These are phyloP conservation scores for Brienomyrus longianalis DNA, from an alignment of 2,113 vertebrate genomes.

Conservation along the genomic window DNA sequence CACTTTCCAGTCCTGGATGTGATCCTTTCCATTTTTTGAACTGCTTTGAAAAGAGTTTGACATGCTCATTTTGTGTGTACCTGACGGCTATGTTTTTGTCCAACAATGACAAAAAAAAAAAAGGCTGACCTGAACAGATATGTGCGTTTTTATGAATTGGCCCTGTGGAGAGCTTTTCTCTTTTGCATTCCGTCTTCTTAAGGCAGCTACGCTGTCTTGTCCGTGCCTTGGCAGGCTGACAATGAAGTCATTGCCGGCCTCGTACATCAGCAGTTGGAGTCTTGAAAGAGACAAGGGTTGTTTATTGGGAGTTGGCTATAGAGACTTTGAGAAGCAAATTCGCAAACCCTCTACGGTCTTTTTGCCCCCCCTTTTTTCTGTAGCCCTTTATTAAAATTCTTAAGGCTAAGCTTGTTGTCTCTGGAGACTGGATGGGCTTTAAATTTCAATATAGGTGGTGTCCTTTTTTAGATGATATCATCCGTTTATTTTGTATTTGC, in stretches of 20 bases:
- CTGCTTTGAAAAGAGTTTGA: background rate
- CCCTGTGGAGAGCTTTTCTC: background rate
- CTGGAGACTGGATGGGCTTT: background rate
- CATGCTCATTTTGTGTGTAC: background rate
- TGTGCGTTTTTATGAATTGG: background rate
- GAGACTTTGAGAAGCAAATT: background rate
- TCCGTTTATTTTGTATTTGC: background rate
- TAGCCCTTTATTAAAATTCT: background rate
- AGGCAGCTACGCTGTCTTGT: background rate
- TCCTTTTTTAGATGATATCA: background rate
- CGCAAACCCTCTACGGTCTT: background rate
- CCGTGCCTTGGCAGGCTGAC: conserved; percentile 1
- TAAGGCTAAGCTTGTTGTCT: background rate
- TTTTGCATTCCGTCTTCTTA: background rate
- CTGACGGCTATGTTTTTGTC: background rate
- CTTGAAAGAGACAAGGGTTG: background rate
- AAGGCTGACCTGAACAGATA: background rate
- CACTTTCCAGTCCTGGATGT: background rate
- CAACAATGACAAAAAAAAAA: background rate
- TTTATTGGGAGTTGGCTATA: background rate
- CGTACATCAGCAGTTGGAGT: background rate
- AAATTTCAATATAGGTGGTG: background rate
- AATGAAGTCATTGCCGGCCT: conserved; percentile 14
- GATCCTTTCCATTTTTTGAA: conserved; percentile 19
- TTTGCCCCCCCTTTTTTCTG: background rate